Conservation (phyloP, 2,113 vertebrate species). For the Hippocampus guttulatus region DNA sequence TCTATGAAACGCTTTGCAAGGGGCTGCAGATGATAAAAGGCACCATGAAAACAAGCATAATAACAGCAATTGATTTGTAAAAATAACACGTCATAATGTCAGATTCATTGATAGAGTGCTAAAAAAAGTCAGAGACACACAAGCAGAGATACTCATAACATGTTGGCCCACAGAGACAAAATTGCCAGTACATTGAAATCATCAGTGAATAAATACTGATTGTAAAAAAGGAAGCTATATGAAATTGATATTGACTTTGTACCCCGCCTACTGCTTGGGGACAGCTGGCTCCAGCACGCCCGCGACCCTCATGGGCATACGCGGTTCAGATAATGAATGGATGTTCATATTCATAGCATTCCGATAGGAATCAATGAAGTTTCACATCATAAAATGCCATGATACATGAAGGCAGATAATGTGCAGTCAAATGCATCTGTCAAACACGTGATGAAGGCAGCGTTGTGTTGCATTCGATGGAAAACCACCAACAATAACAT, state of each 20-base stretch:
- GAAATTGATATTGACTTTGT: background rate
- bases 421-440: slow-evolving; percentile 12
- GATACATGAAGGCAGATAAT: slow-evolving; percentile 27
- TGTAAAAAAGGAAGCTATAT: background rate
- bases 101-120: background rate
- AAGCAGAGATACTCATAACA: background rate
- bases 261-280: background rate
- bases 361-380: slow-evolving; percentile 5
- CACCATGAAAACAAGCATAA: slow-evolving; percentile 2
- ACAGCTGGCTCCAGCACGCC: background rate
- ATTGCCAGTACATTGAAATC: background rate
- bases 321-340: too few species aligned
- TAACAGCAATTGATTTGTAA: background rate
- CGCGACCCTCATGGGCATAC: too few species aligned
- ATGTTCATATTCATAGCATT: slow-evolving; percentile 6
- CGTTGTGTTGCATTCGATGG: background rate
- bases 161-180: background rate
- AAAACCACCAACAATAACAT: slow-evolving; percentile 1
- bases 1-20: background rate
- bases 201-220: background rate
- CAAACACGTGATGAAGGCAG: slow-evolving; percentile 33
- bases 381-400: slow-evolving; percentile 8
- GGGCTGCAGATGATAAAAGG: background rate
- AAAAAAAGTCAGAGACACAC: background rate
- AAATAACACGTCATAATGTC: background rate